phyloP scores from a whole-genome alignment of 1,140 invertebrate genomes.

The Heliconius melpomene region DNA sequence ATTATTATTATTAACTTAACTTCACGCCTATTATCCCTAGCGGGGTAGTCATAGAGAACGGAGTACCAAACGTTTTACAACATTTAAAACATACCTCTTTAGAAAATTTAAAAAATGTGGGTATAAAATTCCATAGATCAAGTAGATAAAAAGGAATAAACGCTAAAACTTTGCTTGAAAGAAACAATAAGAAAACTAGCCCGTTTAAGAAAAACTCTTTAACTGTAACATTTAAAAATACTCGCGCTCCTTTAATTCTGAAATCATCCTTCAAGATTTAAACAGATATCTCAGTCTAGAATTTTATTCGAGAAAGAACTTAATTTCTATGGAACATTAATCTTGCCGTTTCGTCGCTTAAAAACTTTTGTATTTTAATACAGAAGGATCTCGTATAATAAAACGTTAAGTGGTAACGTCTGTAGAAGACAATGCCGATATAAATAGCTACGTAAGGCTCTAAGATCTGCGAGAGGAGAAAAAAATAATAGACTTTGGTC shows the following conservation, averaged over 20 bases:
- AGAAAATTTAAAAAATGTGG: too few relatives aligned
- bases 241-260: constrained; percentile 21
- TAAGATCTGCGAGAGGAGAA: neutral
- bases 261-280: constrained; percentile 20
- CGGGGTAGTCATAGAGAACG: too few relatives aligned
- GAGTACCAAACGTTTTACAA: too few relatives aligned
- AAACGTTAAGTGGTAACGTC: constrained; percentile 36
- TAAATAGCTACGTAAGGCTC: constrained; percentile 32
- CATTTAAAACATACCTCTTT: too few relatives aligned
- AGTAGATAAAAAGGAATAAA: neutral
- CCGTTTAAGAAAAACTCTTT: neutral
- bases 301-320: constrained; percentile 27
- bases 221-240: neutral
- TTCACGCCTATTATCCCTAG: too few relatives aligned
- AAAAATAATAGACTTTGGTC: constrained; percentile 31
- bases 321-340: constrained; percentile 30
- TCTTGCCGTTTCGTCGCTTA: constrained; percentile 24
- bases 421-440: constrained; percentile 37
- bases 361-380: constrained; percentile 37
- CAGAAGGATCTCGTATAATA: constrained; percentile 27
- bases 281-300: constrained; percentile 16
- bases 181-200: constrained; percentile 10
- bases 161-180: neutral
- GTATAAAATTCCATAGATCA: neutral
- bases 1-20: too few relatives aligned